A percentile compares a stretch with the other conserved stretches of the same genome.
These are phyloP conservation scores for Pseudanteris insignis DNA, from an alignment of 2,888 invertebrate species.

Conservation along the genomic window DNA sequence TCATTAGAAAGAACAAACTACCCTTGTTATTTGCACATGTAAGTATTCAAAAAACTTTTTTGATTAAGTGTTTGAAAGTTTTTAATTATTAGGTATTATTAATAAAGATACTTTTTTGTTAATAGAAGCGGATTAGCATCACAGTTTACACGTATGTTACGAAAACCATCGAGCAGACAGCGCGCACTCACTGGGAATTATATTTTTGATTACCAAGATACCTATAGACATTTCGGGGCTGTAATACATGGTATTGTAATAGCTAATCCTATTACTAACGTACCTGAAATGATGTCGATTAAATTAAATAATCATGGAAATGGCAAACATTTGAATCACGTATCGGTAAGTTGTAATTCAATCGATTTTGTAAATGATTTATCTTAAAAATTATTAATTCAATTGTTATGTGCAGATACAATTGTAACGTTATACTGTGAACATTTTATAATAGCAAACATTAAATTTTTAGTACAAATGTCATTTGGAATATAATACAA, in stretches of 20 bases:
- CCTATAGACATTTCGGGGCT: conserved; percentile 71
- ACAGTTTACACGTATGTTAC: conserved; percentile 73
- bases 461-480: too few relatives aligned
- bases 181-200: conserved; percentile 79
- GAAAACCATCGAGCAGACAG: conserved; percentile 69
- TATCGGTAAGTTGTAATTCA: conserved; percentile 68
- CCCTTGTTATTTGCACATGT: conserved; percentile 76
- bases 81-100: too few relatives aligned
- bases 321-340: conserved; percentile 71
- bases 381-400: too few relatives aligned
- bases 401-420: too few relatives aligned
- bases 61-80: too few relatives aligned
- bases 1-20: conserved; percentile 75
- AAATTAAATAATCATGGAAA: conserved; percentile 70
- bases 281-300: conserved; percentile 73
- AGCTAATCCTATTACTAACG: conserved; percentile 73
- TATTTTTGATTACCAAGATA: conserved; percentile 76
- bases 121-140: conserved; percentile 73
- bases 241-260: conserved; percentile 72
- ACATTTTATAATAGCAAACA: too few relatives aligned
- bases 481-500: too few relatives aligned
- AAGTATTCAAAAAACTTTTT: too few relatives aligned
- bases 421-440: too few relatives aligned
- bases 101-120: too few relatives aligned
- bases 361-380: too few relatives aligned